Evolutionary conservation across 2,113 vertebrate genomes (phyloP).

Genomic region (Pteropus alecto): DNA sequence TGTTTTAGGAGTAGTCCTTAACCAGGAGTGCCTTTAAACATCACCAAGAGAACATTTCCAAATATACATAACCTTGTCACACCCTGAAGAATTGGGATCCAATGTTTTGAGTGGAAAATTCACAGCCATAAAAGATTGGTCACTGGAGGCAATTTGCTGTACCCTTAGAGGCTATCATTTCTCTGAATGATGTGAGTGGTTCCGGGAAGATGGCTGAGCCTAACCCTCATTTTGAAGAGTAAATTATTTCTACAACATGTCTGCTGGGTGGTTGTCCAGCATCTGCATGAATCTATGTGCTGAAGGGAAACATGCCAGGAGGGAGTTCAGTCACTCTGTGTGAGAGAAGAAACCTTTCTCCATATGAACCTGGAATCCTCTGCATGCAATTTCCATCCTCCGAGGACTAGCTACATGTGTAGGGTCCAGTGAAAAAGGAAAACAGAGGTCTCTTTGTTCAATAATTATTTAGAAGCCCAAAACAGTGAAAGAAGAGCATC

Average conservation of each 20-base stretch:
- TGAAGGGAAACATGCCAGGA: neutral
- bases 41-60: neutral
- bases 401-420: fast-evolving
- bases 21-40: neutral
- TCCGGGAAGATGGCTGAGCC: neutral
- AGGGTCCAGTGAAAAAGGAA: neutral
- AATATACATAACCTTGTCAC: neutral
- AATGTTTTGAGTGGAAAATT: neutral
- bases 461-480: neutral
- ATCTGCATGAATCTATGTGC: neutral
- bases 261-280: neutral
- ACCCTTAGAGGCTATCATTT: neutral
- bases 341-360: neutral
- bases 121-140: fast-evolving
- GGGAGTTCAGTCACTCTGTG: neutral
- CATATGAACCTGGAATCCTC: neutral
- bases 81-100: neutral
- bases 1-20: neutral
- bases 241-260: neutral
- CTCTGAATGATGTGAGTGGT: neutral
- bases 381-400: neutral
- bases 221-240: neutral
- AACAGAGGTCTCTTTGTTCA: fast-evolving
- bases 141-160: neutral
- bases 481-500: neutral